phyloP scores from a whole-genome alignment of 1,140 invertebrate genomes.

The Mesaphorura yosii region DNA sequence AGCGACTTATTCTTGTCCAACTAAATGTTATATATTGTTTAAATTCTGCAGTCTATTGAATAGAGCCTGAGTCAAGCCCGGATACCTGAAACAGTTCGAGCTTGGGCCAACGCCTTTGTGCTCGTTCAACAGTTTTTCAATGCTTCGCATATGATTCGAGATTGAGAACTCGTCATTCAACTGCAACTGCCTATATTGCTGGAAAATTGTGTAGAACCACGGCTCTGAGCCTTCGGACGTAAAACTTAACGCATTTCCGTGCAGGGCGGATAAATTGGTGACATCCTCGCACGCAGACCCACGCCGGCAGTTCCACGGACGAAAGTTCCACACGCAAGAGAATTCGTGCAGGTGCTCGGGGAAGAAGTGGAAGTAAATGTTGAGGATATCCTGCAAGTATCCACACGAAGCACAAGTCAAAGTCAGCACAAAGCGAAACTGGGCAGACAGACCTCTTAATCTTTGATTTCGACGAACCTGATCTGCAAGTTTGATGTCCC shows the following conservation, averaged over 20 bases:
- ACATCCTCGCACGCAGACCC: constrained; percentile 19
- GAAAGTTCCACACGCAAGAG: constrained; percentile 27
- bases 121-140: too few relatives aligned
- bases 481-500: constrained; percentile 25
- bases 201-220: constrained; percentile 18
- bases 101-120: too few relatives aligned
- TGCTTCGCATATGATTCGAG: too few relatives aligned
- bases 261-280: constrained; percentile 21
- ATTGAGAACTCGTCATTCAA: too few relatives aligned
- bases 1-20: too few relatives aligned
- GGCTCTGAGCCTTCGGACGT: constrained; percentile 21
- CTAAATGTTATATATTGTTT: too few relatives aligned
- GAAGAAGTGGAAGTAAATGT: constrained; percentile 26
- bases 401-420: neutral
- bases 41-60: too few relatives aligned
- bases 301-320: constrained; percentile 21
- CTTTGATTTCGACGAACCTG: constrained; percentile 14
- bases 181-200: too few relatives aligned
- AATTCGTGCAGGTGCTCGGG: constrained; percentile 20
- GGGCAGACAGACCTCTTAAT: neutral
- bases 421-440: neutral
- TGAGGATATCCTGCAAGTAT: constrained; percentile 24
- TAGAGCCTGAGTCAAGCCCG: too few relatives aligned
- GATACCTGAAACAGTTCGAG: too few relatives aligned
- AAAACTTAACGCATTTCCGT: constrained; percentile 29